Evolutionary conservation across 2,888 invertebrate genomes (phyloP), one percentile per base, ranked within the genome.

Genomic region (Caenorhabditis sp.): DNA sequence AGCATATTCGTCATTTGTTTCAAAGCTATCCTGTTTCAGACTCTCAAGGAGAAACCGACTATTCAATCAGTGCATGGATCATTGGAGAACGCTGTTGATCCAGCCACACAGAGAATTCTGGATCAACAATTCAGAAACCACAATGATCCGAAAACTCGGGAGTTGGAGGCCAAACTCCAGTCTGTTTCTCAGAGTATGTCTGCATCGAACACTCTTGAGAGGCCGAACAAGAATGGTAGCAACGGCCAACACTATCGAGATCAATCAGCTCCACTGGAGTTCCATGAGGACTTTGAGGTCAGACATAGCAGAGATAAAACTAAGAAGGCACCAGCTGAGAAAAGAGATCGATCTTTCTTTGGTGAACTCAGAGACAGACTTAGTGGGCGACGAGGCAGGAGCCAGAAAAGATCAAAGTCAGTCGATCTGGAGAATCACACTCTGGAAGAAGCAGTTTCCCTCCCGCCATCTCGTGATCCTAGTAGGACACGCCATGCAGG

Each of bases 391-490:
- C 53, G 76, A 35, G 70, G 68, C 11, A 75, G 76, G 50, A 62
- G 68, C 48, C 78, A 81, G 41, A 78, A 83, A 32, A 80, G 87
- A 35, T 83, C 87, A 13, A 86, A 85, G 39, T 86, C 86, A 41
- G 65, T 85, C 7, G 87, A 87, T 65, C 58, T 80, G 17, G 76
- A 78, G 7, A 78, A 80, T 59, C 81, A 81, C 4, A 70, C 78
- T 41, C 53, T 86, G 9, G 87, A 88, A 62, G 88, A 86, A 55
- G 88, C 88, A 22, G 82, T 85, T 15, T 86, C 86, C 9, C 58
- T 84, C n/a, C 88, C 88, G 11, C 85, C 88, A 13, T 86, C 86
- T 27, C 66, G 88, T 45, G 88, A 88, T 74, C 79, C 81, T 17
- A 86, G 86, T 17, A 78, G 82, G 46, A 83, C 83, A 11, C 75